These are phyloP conservation scores for Cantharis lateralis DNA, from an alignment of 2,888 invertebrate genomes.

Conservation along the genomic window DNA sequence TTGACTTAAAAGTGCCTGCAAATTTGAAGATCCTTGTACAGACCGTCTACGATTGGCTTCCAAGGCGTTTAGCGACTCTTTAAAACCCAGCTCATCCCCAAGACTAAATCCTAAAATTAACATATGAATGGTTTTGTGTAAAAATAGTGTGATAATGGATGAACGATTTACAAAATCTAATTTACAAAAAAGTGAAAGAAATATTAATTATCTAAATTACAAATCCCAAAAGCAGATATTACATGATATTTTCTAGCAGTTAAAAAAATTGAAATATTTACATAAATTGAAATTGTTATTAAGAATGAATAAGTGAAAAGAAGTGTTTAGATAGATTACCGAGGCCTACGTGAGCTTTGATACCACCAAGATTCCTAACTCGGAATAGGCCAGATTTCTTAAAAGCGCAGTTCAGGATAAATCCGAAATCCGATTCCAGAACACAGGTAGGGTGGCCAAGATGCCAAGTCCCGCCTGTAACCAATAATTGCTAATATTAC, in stretches of 20 bases:
- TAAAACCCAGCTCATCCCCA: conserved; percentile 85
- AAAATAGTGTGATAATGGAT: neutral
- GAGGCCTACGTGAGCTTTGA: conserved; percentile 88
- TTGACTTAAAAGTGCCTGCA: conserved; percentile 46
- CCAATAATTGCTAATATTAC: conserved; percentile 44
- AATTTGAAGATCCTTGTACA: conserved; percentile 49
- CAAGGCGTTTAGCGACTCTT: conserved; percentile 78
- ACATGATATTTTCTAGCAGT: conserved; percentile 2
- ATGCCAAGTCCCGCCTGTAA: conserved; percentile 65
- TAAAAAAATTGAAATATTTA: conserved; percentile 15
- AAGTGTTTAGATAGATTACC: conserved; percentile 63
- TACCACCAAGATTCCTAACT: conserved; percentile 86
- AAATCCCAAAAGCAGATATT: conserved; percentile 17
- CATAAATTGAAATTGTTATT: conserved; percentile 21
- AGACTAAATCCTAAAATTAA: conserved; percentile 76
- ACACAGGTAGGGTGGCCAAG: conserved; percentile 80
- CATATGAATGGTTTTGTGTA: neutral
- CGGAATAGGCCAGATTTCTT: conserved; percentile 90
- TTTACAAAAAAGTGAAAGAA: conserved; percentile 7
- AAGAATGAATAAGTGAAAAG: conserved; percentile 21
- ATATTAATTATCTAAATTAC: conserved; percentile 11
- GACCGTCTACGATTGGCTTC: conserved; percentile 66
- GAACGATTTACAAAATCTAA: neutral
- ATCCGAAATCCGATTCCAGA: conserved; percentile 86
- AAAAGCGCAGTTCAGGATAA: conserved; percentile 90